A percentile compares a stretch with the other conserved stretches of the same genome.
Evolutionary conservation across 2,888 invertebrate genomes (phyloP).

Genomic region (Therioaphis trifolii): DNA sequence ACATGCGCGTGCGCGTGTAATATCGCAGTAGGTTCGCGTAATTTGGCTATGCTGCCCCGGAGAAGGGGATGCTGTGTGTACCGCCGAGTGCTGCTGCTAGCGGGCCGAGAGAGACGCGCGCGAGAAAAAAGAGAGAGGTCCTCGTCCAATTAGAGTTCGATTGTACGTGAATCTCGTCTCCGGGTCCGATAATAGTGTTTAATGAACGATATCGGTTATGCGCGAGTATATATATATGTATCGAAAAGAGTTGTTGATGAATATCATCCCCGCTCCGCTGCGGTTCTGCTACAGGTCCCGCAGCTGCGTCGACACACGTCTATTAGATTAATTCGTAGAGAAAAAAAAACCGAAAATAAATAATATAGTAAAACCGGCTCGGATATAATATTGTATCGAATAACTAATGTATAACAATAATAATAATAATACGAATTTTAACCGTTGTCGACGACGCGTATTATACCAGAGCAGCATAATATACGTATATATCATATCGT

Average conservation of each 20-base stretch:
- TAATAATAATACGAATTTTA: conserved; percentile 36
- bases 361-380: conserved; percentile 9
- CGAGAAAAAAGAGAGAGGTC: conserved; percentile 24
- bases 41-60: no score
- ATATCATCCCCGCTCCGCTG: not conserved
- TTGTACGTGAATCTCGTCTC: conserved; percentile 52
- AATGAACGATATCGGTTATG: conserved; percentile 59
- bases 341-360: not conserved
- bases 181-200: conserved; percentile 58
- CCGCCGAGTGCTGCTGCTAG: not conserved
- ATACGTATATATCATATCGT: not conserved
- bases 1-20: no score
- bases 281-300: conserved; percentile 30
- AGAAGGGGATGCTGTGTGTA: not conserved
- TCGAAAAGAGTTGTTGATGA: conserved; percentile 56
- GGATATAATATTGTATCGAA: conserved; percentile 9
- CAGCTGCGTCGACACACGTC: conserved; percentile 38
- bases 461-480: not conserved
- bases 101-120: not conserved
- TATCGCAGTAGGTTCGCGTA: no score
- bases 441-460: not conserved
- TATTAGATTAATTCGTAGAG: conserved; percentile 48
- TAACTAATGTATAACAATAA: conserved; percentile 40
- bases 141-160: conserved; percentile 61
- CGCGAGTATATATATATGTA: not conserved